Percentiles rank a stretch among this genome's conserved stretches.
phyloP scores from a whole-genome alignment of 1,140 invertebrate species.

The Gonioctena quinquepunctata region DNA sequence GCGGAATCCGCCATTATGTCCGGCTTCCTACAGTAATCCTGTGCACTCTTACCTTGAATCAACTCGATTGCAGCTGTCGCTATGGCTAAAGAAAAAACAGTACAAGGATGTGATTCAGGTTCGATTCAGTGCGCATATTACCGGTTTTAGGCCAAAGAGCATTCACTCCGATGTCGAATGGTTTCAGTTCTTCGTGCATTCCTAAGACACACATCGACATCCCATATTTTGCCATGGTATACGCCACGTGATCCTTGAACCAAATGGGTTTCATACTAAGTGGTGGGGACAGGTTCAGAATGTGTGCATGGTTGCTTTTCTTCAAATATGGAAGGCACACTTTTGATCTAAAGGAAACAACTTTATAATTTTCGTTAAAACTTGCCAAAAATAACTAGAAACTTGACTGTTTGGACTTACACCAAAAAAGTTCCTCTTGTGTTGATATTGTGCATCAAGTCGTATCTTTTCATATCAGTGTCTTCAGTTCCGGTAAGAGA shows the following conservation, averaged over 20 bases:
- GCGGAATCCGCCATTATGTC: conserved; percentile 97
- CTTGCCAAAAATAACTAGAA: too few relatives aligned
- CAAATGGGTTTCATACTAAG: conserved; percentile 87
- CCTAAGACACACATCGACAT: conserved; percentile 99
- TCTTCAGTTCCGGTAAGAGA: conserved; percentile 82
- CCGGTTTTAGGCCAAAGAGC: conserved; percentile 95
- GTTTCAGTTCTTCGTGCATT: conserved; percentile 90
- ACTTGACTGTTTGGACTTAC: conserved; percentile 62
- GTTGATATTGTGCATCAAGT: conserved; percentile 92
- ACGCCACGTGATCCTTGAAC: conserved; percentile 93
- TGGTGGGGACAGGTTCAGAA: conserved; percentile 95
- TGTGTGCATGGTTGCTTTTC: conserved; percentile 91
- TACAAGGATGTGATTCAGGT: too few relatives aligned
- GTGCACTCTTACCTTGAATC: conserved; percentile 73
- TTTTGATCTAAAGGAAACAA: conserved; percentile 76
- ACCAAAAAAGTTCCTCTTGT: conserved; percentile 90
- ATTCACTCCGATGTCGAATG: conserved; percentile 89
- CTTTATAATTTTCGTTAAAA: too few relatives aligned
- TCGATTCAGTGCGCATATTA: too few relatives aligned
- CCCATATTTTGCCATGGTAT: conserved; percentile 98
- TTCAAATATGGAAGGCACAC: conserved; percentile 87
- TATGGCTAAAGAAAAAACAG: conserved; percentile 70
- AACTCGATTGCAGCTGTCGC: conserved; percentile 96
- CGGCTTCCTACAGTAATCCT: conserved; percentile 73
- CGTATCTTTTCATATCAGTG: conserved; percentile 95